These are phyloP conservation scores for Serinus canaria DNA, from an alignment of 2,113 vertebrate genomes.

Conservation along the genomic window DNA sequence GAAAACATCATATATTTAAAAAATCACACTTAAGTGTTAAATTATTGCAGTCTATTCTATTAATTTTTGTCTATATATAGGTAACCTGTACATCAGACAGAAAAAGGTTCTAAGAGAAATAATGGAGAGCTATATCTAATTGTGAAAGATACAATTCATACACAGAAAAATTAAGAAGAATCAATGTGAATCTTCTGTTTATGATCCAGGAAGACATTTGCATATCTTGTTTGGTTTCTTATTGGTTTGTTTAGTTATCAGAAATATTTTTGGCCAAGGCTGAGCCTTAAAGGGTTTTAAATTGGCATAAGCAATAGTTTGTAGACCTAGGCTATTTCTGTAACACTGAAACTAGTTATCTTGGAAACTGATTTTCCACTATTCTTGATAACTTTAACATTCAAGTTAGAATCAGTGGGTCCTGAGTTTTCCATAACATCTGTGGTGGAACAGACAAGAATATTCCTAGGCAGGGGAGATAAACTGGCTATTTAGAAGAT, in stretches of 20 bases:
- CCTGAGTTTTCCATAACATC: neutral
- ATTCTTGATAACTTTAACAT: neutral
- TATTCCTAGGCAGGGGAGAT: neutral
- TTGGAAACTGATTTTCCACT: neutral
- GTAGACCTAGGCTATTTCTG: neutral
- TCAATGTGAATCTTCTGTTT: neutral
- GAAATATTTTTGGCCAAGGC: neutral
- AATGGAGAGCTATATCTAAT: neutral
- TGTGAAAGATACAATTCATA: neutral
- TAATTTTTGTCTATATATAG: neutral
- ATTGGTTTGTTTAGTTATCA: neutral
- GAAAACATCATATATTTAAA: neutral
- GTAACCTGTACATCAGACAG: neutral
- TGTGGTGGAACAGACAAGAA: neutral
- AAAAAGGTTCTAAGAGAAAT: neutral
- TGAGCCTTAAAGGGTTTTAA: neutral
- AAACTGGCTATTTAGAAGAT: neutral
- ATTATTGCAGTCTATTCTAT: neutral
- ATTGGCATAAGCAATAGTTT: neutral
- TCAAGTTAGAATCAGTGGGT: neutral
- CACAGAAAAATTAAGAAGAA: neutral
- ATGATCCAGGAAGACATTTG: neutral
- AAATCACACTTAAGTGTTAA: rapidly evolving
- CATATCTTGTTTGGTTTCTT: neutral
- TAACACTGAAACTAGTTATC: neutral